phyloP scores from a whole-genome alignment of 2,113 vertebrate genomes.

The Fregata magnificens region DNA sequence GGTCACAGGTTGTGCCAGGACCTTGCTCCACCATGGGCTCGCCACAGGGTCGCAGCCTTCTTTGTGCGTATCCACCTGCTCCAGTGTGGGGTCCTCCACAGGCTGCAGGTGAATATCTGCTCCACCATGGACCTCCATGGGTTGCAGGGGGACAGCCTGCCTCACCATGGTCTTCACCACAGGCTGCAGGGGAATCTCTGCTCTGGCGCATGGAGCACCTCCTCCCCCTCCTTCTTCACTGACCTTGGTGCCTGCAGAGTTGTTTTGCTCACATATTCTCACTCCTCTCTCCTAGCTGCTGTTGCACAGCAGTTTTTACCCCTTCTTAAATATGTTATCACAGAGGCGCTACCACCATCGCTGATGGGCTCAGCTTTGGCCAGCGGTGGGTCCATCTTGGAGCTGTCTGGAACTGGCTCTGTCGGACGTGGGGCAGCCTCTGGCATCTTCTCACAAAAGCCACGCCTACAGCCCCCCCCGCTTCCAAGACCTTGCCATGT shows the following conservation, averaged over 20 bases:
- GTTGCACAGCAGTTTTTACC: background rate
- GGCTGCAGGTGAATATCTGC: background rate
- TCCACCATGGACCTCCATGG: background rate
- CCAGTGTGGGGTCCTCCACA: too few species aligned
- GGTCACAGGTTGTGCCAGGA: too few species aligned
- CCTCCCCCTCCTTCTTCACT: background rate
- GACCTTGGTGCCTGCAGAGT: background rate
- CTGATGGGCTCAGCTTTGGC: background rate
- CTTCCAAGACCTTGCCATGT: background rate
- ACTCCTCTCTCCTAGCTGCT: background rate
- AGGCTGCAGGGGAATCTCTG: background rate
- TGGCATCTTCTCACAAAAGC: background rate
- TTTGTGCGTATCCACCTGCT: background rate
- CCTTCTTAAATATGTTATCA: background rate
- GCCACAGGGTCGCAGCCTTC: too few species aligned
- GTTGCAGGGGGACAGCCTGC: background rate
- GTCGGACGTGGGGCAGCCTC: background rate
- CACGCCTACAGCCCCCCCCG: background rate
- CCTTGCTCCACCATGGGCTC: too few species aligned
- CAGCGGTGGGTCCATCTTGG: background rate
- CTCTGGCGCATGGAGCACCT: background rate
- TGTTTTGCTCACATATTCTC: background rate
- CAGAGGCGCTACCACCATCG: rapidly evolving
- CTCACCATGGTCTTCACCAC: background rate
- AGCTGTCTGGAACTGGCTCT: background rate